phyloP scores from a whole-genome alignment of 2,888 invertebrate genomes.

The Tenthredo distinguenda region DNA sequence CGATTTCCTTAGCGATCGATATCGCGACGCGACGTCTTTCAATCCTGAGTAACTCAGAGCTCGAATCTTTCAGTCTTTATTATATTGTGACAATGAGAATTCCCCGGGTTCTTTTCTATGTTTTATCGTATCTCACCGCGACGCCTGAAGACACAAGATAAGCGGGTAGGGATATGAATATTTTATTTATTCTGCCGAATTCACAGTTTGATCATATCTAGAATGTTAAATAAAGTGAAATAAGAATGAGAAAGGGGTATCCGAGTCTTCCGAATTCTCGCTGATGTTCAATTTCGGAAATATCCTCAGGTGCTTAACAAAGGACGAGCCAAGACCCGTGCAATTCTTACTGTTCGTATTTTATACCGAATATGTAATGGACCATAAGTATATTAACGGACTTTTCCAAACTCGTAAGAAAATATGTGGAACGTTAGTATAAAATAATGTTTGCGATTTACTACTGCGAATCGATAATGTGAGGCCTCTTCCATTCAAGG shows the following conservation, averaged over 20 bases:
- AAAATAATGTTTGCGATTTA: not conserved
- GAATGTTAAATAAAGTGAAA: conserved; percentile 3
- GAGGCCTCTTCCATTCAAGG: not conserved
- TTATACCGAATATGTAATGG: not conserved
- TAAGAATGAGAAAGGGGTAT: not conserved
- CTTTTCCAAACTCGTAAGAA: not conserved
- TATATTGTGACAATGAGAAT: not conserved
- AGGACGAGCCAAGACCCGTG: not conserved
- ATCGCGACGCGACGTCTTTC: not conserved
- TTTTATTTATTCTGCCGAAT: not conserved
- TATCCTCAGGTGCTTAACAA: not conserved
- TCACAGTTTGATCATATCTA: not conserved
- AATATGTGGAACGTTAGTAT: not conserved
- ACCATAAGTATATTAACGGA: not conserved
- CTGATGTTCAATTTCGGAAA: not conserved
- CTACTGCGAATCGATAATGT: not conserved
- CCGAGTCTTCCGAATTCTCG: not conserved
- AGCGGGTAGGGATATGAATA: not conserved
- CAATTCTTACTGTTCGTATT: not conserved
- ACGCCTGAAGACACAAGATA: not conserved
- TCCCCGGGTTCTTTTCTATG: not conserved
- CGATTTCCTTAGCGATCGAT: not conserved
- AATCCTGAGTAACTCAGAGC: not conserved
- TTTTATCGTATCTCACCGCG: not conserved
- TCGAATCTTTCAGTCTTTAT: not conserved